These are phyloP conservation scores for Tachycineta bicolor DNA, from an alignment of 2,113 vertebrate genomes.

Conservation along the genomic window DNA sequence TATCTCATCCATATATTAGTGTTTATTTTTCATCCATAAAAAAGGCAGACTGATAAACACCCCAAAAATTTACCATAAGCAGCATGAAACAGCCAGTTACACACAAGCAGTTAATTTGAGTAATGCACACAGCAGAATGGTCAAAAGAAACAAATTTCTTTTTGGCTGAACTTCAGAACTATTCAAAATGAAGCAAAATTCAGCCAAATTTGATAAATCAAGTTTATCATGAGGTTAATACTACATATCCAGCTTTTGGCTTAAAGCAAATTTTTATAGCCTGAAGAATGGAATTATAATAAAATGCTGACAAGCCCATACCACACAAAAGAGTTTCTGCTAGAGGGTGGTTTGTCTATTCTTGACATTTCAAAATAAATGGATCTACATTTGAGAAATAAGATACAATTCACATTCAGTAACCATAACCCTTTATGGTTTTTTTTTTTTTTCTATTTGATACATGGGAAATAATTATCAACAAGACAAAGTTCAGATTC, in stretches of 20 bases:
- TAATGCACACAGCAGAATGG: background rate
- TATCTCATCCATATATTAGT: background rate
- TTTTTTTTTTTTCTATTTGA: background rate
- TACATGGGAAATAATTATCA: background rate
- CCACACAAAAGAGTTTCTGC: background rate
- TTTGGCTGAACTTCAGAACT: background rate
- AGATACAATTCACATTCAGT: background rate
- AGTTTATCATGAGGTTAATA: background rate
- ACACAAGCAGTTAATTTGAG: background rate
- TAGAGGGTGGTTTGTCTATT: background rate
- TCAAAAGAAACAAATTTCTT: background rate
- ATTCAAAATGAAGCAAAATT: background rate
- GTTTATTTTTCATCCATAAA: background rate
- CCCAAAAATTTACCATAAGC: background rate
- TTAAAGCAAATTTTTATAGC: background rate
- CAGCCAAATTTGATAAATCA: background rate
- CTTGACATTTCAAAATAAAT: conserved; percentile 1
- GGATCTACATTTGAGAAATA: background rate
- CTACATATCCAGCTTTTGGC: background rate
- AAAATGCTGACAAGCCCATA: conserved; percentile 8
- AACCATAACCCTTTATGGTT: background rate
- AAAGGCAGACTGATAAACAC: background rate
- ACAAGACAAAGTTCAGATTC: background rate
- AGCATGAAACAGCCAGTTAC: background rate
- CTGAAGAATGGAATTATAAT: background rate